These are phyloP conservation scores for Sarcophaga rosellei DNA, from an alignment of 2,888 invertebrate species.

Conservation along the genomic window DNA sequence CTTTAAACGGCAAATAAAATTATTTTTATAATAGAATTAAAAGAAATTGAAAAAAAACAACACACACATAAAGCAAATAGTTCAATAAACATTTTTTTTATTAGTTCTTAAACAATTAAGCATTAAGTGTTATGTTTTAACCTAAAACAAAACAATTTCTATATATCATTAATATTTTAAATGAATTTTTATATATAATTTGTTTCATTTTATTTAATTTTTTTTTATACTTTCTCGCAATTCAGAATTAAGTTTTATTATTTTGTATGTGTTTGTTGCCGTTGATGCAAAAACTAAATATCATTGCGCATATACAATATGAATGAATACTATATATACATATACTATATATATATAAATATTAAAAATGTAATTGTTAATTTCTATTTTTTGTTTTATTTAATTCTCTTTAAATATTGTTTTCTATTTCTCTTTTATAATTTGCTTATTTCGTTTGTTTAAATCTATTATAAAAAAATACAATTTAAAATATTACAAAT, in stretches of 20 bases:
- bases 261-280: not conserved
- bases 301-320: not conserved
- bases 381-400: slow-evolving; percentile 20
- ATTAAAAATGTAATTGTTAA: slow-evolving; percentile 50
- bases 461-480: not conserved
- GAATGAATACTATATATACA: not conserved
- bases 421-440: slow-evolving; percentile 24
- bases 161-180: slow-evolving; percentile 41
- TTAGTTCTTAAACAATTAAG: slow-evolving; percentile 60
- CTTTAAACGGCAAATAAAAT: slow-evolving; percentile 48
- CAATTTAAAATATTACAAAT: not conserved
- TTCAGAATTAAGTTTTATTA: not conserved
- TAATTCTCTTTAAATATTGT: slow-evolving; percentile 27
- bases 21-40: slow-evolving; percentile 59
- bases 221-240: not conserved
- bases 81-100: slow-evolving; percentile 59
- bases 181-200: slow-evolving; percentile 38
- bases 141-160: slow-evolving; percentile 55
- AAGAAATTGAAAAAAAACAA: slow-evolving; percentile 20
- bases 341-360: not conserved
- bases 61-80: slow-evolving; percentile 58
- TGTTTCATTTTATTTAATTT: not conserved
- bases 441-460: not conserved
- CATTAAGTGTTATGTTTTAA: slow-evolving; percentile 67
- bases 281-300: slow-evolving; percentile 11